phyloP scores from a whole-genome alignment of 2,113 vertebrate species.

The Gasterosteus aculeatus region DNA sequence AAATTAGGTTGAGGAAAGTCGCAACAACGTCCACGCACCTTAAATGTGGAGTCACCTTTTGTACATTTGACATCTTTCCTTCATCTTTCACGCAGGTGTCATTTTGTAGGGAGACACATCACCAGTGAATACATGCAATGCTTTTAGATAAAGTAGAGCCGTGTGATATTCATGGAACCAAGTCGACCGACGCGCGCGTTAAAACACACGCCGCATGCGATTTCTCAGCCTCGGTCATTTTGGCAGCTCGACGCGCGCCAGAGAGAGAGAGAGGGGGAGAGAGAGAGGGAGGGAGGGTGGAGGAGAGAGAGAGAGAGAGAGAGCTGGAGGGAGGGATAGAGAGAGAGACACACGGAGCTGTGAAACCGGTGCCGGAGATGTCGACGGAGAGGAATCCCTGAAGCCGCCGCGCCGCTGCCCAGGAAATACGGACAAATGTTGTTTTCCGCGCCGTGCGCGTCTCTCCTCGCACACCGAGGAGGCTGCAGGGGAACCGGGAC shows the following conservation, averaged over 20 bases:
- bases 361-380: conserved; percentile 68
- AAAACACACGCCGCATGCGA: conserved; percentile 58
- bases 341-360: conserved; percentile 52
- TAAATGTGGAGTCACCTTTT: neutral
- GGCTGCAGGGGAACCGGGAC: conserved; percentile 67
- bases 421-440: conserved; percentile 67
- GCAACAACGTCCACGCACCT: neutral
- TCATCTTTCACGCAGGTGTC: conserved; percentile 18
- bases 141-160: conserved; percentile 44
- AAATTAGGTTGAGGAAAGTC: conserved; percentile 14
- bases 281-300: conserved; percentile 19
- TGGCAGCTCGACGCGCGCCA: conserved; percentile 68
- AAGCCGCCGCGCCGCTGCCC: conserved; percentile 43
- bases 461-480: conserved; percentile 41
- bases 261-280: conserved; percentile 23
- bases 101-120: neutral
- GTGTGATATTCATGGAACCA: conserved; percentile 42
- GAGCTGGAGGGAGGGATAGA: conserved; percentile 26
- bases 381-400: conserved; percentile 68
- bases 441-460: conserved; percentile 48
- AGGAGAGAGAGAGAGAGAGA: conserved; percentile 30
- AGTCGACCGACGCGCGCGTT: conserved; percentile 65
- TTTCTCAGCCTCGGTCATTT: conserved; percentile 73
- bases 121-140: neutral
- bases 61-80: neutral